phyloP scores from a whole-genome alignment of 2,113 vertebrate species.

The Elgaria multicarinata region DNA sequence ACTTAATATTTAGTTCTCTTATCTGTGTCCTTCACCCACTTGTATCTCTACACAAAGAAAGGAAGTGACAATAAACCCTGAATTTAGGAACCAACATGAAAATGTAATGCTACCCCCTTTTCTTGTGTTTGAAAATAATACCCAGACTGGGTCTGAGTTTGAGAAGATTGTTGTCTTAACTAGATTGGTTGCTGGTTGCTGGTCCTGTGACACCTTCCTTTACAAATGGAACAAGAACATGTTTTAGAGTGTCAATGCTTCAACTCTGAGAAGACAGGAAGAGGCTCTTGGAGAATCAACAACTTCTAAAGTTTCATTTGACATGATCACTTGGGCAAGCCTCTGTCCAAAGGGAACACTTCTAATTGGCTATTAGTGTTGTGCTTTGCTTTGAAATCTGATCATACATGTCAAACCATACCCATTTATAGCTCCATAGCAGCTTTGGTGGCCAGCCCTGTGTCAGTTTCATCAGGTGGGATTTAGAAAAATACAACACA shows the following conservation, averaged over 20 bases:
- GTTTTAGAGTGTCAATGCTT: not conserved
- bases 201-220: not conserved
- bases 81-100: not conserved
- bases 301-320: constrained; percentile 26
- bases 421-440: not conserved
- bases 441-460: not conserved
- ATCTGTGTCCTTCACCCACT: not conserved
- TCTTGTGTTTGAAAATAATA: not conserved
- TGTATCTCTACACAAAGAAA: not conserved
- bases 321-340: constrained; percentile 19
- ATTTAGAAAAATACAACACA: constrained; percentile 7
- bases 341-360: constrained; percentile 13
- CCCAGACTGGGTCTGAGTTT: not conserved
- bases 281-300: not conserved
- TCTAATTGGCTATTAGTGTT: not conserved
- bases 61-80: not conserved
- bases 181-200: not conserved
- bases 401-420: not conserved
- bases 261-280: constrained; percentile 10
- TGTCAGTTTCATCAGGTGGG: constrained; percentile 1
- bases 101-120: not conserved
- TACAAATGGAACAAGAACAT: not conserved
- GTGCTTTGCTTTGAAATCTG: not conserved
- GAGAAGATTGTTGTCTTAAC: not conserved
- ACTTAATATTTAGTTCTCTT: not conserved